Evolutionary conservation across 2,888 invertebrate genomes (phyloP).

Genomic region (Dryadula phaetusa): DNA sequence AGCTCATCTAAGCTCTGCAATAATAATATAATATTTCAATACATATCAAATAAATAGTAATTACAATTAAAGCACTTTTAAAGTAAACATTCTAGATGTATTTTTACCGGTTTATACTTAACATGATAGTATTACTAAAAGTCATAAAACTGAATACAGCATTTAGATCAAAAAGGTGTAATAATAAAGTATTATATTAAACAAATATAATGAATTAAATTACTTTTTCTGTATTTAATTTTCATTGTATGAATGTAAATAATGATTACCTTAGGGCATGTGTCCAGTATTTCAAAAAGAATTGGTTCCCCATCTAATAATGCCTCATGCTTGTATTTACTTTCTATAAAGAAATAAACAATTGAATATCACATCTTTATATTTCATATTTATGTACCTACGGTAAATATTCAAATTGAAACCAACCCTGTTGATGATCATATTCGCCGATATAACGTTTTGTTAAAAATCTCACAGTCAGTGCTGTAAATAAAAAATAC

Average conservation of each 20-base stretch:
- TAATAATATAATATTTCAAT: background rate
- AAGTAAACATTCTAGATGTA: no score
- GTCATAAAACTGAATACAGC: background rate
- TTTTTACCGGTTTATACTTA: no score
- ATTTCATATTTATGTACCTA: background rate
- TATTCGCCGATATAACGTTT: constrained; percentile 97
- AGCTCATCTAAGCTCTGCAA: constrained; percentile 88
- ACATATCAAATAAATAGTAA: constrained; percentile 1
- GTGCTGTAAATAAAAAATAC: constrained; percentile 83
- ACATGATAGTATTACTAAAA: background rate
- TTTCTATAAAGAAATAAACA: constrained; percentile 85
- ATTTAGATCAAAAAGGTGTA: background rate
- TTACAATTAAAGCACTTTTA: no score
- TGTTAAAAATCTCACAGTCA: constrained; percentile 96
- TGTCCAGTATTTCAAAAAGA: constrained; percentile 95
- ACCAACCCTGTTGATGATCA: constrained; percentile 94
- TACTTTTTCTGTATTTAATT: background rate
- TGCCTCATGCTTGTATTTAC: constrained; percentile 95
- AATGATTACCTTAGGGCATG: constrained; percentile 90
- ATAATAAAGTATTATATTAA: background rate
- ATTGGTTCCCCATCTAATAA: constrained; percentile 95
- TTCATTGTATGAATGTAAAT: background rate
- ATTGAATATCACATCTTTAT: background rate
- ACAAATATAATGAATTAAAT: no score
- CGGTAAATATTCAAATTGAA: background rate